Base-by-base conservation (phyloP, 2,888 invertebrate genomes). In the Orchesellides sinensis region DNA sequence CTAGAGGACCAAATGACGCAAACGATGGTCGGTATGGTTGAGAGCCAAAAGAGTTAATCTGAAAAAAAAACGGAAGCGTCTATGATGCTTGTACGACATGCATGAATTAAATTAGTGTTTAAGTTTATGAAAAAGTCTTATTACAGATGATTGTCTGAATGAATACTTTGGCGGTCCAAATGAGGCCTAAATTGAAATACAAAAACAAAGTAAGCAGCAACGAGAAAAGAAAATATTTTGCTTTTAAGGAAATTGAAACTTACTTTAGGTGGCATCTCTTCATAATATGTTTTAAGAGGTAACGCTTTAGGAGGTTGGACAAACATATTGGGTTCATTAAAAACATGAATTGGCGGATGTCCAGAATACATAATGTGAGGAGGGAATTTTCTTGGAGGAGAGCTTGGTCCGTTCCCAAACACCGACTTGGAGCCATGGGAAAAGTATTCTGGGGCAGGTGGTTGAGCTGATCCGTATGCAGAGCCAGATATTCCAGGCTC, bases 331-430 rank as follows among this genome's bases (percentile, higher is more conserved):
- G 87, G 87, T 73, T 89, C 89, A 49, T 89, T 89, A 85, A 89
- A 90, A 12, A 90, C 88, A 72, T 90, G 90, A 65, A 90, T 89
- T 17, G 89, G 90, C 17, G 89, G 89, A 52, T 87, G 89, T 17
- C 90, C 90, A 63, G 89, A 88, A 79, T 90, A 90, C 14, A 66
- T 6, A 68, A 75, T 75, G 19, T 75, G 65, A 32, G 83, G 85
- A 70, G 1, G 35, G 74, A 14, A 65, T 66, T 74, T 40, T 63
- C 27, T 69, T 69, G 73, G 72, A 63, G 70, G 35, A 35, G 45
- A 23, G 21, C 35, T 21, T 56, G 47, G n/a, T 25, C 14, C 29
- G 69, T 47, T 52, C 47, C 65, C 12, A 45, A 65, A 45, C 3
- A 5, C 19, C 6, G n/a, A 8, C 12, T 14, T 25, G n/a, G 75